Evolutionary conservation across 2,888 invertebrate genomes (phyloP).

Genomic region (Leptodirus hochenwartii): DNA sequence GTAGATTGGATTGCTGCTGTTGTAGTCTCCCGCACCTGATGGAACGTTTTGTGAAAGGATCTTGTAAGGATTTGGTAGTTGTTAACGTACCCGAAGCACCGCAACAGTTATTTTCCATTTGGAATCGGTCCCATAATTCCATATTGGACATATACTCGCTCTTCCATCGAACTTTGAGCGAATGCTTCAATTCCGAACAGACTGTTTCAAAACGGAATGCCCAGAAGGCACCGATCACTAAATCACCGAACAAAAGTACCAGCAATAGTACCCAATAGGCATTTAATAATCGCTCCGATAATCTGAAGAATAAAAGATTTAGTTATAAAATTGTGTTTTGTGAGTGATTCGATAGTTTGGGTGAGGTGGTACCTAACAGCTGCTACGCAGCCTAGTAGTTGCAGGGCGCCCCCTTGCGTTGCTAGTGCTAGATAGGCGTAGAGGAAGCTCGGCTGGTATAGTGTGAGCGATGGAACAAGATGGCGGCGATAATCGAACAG

Average conservation of each 20-base stretch:
- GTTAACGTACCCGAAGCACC: conserved; percentile 34
- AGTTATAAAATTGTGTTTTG: no score
- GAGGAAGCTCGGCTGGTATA: conserved; percentile 64
- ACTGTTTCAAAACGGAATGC: conserved; percentile 59
- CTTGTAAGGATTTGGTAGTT: neutral
- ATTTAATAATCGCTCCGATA: conserved; percentile 65
- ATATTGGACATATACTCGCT: conserved; percentile 45
- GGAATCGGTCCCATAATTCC: conserved; percentile 63
- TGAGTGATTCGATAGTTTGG: no score
- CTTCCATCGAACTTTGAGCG: conserved; percentile 34
- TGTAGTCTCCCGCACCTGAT: conserved; percentile 28
- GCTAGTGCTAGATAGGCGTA: conserved; percentile 71
- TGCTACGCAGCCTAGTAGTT: conserved; percentile 65
- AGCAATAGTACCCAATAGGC: conserved; percentile 69
- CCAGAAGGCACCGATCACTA: conserved; percentile 71
- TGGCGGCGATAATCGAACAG: conserved; percentile 50
- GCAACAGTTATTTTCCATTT: conserved; percentile 59
- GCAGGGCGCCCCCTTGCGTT: conserved; percentile 45
- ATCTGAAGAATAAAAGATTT: no score
- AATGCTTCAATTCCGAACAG: conserved; percentile 53
- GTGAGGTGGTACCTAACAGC: no score
- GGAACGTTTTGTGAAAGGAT: conserved; percentile 23
- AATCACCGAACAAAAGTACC: conserved; percentile 65
- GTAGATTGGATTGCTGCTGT: conserved; percentile 18
- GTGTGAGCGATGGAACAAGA: conserved; percentile 53